These are phyloP conservation scores for Syrista parreyssii DNA, from an alignment of 2,888 invertebrate genomes.

Conservation along the genomic window DNA sequence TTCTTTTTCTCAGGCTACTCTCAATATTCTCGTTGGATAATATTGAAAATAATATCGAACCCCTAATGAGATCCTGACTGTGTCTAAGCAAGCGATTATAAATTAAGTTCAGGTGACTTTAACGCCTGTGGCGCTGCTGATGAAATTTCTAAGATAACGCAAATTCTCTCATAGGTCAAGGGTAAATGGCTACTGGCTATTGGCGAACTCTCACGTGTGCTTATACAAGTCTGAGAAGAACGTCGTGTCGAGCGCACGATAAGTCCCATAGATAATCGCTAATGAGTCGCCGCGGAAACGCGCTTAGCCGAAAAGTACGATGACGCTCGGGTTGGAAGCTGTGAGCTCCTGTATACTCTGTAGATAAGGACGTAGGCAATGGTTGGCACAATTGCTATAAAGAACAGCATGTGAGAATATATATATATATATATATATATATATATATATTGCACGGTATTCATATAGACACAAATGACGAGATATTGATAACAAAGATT, in stretches of 20 bases:
- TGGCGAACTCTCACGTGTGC: neutral
- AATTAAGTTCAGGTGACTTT: neutral
- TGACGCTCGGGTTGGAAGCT: neutral
- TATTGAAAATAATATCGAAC: neutral
- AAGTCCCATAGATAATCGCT: neutral
- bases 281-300: neutral
- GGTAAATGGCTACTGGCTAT: neutral
- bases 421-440: neutral
- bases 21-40: neutral
- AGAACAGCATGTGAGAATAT: neutral
- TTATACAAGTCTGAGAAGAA: neutral
- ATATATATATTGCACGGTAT: neutral
- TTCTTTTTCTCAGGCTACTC: neutral
- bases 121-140: neutral
- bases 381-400: neutral
- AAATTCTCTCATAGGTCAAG: neutral
- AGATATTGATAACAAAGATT: too few relatives aligned
- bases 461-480: fast-evolving
- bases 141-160: neutral
- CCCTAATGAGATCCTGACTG: neutral
- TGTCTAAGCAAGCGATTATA: neutral
- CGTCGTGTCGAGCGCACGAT: neutral
- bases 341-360: neutral
- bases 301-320: neutral
- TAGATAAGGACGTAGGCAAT: neutral